These are phyloP conservation scores for Speoplatyrhinus poulsoni DNA, from an alignment of 2,113 vertebrate species.

Conservation along the genomic window DNA sequence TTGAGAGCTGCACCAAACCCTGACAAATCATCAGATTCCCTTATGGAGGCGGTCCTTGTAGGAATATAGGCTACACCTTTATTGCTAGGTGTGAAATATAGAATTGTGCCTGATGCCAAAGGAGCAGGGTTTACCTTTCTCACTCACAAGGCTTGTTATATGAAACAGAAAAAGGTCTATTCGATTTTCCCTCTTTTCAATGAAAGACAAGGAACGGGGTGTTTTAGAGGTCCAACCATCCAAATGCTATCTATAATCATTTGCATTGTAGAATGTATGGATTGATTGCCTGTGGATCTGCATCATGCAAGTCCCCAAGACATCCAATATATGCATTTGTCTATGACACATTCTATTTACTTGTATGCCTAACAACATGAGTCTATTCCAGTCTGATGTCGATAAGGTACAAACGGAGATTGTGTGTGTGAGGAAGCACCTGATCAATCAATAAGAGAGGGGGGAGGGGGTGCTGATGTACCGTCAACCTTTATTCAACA, in stretches of 20 bases:
- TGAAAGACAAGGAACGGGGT: too few relatives aligned
- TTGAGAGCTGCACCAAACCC: background rate
- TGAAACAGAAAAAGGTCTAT: background rate
- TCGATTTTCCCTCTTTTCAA: background rate
- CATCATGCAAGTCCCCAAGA: too few relatives aligned
- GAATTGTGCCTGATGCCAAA: background rate
- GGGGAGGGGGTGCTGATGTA: constrained; percentile 58
- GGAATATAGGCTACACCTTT: constrained; percentile 27
- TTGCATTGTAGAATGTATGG: background rate
- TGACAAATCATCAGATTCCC: background rate
- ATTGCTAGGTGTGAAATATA: constrained; percentile 25
- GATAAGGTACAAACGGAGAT: background rate
- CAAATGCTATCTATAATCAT: background rate
- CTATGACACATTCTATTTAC: background rate
- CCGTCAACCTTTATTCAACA: constrained; percentile 77
- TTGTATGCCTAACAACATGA: background rate
- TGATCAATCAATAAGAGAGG: constrained; percentile 26
- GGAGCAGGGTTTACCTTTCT: background rate
- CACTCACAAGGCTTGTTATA: background rate
- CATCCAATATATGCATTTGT: background rate
- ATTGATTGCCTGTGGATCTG: background rate
- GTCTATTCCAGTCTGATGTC: background rate
- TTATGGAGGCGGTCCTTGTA: background rate
- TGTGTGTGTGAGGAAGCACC: constrained; percentile 29
- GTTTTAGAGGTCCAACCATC: background rate